A percentile compares a stretch with the other conserved stretches of the same genome.
These are phyloP conservation scores for Dryobota labecula DNA, from an alignment of 2,888 invertebrate genomes.

Conservation along the genomic window DNA sequence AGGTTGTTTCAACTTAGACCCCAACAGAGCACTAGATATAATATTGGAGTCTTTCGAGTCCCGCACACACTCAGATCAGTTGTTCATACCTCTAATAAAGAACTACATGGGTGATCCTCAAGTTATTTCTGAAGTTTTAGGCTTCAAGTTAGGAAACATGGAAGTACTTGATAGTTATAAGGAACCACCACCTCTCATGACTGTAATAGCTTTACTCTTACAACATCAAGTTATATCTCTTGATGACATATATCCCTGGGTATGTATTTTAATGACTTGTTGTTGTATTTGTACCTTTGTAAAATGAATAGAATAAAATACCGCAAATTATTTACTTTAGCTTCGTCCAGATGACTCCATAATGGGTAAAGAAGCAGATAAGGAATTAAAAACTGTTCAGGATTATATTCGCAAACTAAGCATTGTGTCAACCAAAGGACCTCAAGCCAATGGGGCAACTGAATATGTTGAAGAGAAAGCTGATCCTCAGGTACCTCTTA, in stretches of 20 bases:
- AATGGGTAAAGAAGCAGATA: constrained; percentile 95
- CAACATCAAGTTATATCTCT: constrained; percentile 96
- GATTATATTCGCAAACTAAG: constrained; percentile 97
- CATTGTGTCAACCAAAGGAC: constrained; percentile 95
- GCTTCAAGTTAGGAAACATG: constrained; percentile 96
- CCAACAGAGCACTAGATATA: constrained; percentile 98
- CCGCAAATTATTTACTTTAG: constrained; percentile 79
- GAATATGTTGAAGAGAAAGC: constrained; percentile 92
- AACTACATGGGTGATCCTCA: constrained; percentile 96
- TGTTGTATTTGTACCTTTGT: no score
- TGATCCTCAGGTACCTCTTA: constrained; percentile 89
- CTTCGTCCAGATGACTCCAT: constrained; percentile 95
- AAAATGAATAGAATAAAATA: neutral
- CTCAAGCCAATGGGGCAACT: constrained; percentile 93
- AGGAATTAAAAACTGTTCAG: constrained; percentile 95
- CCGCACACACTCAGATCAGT: constrained; percentile 93
- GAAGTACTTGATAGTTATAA: constrained; percentile 89
- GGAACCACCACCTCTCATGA: constrained; percentile 96
- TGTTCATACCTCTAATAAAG: constrained; percentile 96
- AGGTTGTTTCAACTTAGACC: constrained; percentile 99
- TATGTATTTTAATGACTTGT: constrained; percentile 81
- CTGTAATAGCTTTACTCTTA: constrained; percentile 96
- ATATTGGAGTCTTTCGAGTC: constrained; percentile 99
- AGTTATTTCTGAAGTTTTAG: constrained; percentile 97
- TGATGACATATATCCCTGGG: constrained; percentile 97